phyloP scores from a whole-genome alignment of 2,888 invertebrate genomes.

The Atethmia centrago region DNA sequence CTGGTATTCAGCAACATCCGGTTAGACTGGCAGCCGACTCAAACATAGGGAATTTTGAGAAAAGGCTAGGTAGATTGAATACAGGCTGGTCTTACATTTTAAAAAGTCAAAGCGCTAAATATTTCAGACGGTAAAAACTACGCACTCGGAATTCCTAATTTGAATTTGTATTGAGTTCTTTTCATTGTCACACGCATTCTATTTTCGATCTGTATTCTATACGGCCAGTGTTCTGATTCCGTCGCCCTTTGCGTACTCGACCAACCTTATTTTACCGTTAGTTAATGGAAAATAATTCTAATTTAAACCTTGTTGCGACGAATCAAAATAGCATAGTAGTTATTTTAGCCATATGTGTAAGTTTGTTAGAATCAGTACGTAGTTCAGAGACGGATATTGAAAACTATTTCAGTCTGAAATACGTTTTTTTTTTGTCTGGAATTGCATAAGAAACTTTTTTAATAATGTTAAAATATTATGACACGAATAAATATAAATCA shows the following conservation, averaged over 20 bases:
- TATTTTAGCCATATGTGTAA: neutral
- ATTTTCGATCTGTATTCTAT: constrained; percentile 66
- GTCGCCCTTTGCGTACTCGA: constrained; percentile 60
- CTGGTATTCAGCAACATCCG: too few relatives aligned
- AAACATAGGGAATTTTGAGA: too few relatives aligned
- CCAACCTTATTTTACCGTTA: constrained; percentile 49
- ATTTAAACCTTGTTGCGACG: constrained; percentile 40
- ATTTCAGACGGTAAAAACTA: constrained; percentile 50
- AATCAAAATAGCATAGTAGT: neutral
- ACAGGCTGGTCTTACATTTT: constrained; percentile 22
- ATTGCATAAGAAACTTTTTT: constrained; percentile 3
- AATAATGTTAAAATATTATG: too few relatives aligned
- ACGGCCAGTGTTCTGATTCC: constrained; percentile 62
- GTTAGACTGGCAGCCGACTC: too few relatives aligned
- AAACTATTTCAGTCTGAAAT: constrained; percentile 45
- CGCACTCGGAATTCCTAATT: constrained; percentile 63
- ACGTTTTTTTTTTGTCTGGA: constrained; percentile 27
- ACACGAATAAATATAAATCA: too few relatives aligned
- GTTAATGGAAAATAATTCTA: constrained; percentile 39
- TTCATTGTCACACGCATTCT: constrained; percentile 69
- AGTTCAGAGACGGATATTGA: constrained; percentile 49
- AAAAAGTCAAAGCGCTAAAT: constrained; percentile 54
- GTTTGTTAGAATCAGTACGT: constrained; percentile 26
- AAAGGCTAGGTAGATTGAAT: neutral
- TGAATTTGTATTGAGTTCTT: constrained; percentile 67